Evolutionary conservation across 2,888 invertebrate species (phyloP), one percentile per base, ranked within the genome.

Genomic region (Tetranychus piercei): DNA sequence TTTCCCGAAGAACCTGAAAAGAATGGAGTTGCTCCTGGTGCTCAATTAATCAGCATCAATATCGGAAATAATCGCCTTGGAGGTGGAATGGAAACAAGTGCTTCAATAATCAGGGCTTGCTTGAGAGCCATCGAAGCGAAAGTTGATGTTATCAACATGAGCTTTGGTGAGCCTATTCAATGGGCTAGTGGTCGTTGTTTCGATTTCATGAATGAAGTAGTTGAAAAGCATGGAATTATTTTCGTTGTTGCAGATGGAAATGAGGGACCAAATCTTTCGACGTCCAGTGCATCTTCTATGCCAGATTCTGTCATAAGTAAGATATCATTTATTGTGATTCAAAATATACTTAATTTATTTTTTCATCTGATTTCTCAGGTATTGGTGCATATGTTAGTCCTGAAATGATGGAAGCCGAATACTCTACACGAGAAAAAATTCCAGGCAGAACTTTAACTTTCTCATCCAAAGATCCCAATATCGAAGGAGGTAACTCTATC

Each of bases 331-430:
- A 15, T 55, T 55, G 55, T 2, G 15, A 55, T 15, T 15, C 55
- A 55, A 55, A n/a, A 7, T 55, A 1, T 55, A 15, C 79, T 84
- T 84, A 79, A 90, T 93, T 80, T 87, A 88, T 80, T 89, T 92
- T 77, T 89, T 88, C 78, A 88, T 88, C 34, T 34, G 5, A 34
- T 78, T 87, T 94, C 75, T 91, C 94, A 78, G 92, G 93, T 88
- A 93, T 97, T 74, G 96, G 95, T 22, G 97, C 97, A 18, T 96
- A 94, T 84, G 93, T 97, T 77, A 94, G 95, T 0, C 92, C 95
- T 0, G 93, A 94, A 81, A 97, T 97, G 95, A 94, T 94, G 92
- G 86, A 89, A 74, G 93, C 94, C 1, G 93, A 94, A 81, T 96
- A 96, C 85, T 91, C 94, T 0, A 86, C 96, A 85, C 86, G 92